Percentiles rank a stretch among this genome's conserved stretches.
Conservation (phyloP, 2,888 invertebrate genomes). For the Limnephilus auricula region DNA sequence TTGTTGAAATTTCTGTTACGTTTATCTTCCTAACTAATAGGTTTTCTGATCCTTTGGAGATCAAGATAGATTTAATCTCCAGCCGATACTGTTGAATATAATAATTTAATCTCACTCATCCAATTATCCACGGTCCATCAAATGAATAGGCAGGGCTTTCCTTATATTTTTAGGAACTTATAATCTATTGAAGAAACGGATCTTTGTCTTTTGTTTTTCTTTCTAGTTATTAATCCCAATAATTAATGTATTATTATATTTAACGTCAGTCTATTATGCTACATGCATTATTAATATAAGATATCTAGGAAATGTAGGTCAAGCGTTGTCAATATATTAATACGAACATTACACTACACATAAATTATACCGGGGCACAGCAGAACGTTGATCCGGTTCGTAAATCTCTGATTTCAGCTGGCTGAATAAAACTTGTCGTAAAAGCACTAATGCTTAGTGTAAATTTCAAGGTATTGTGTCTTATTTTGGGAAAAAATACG, state of each 20-base stretch:
- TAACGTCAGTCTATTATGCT: not conserved
- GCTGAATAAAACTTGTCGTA: not conserved
- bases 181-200: not conserved
- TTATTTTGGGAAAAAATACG: not conserved
- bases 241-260: not conserved
- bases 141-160: not conserved
- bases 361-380: too few species aligned
- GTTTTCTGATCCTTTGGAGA: not conserved
- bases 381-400: not conserved
- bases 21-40: not conserved
- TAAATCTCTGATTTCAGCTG: not conserved
- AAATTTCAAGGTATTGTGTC: not conserved
- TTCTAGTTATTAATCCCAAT: not conserved
- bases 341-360: not conserved
- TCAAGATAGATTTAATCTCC: slow-evolving; percentile 19
- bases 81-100: slow-evolving; percentile 8
- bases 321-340: not conserved
- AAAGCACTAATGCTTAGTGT: not conserved
- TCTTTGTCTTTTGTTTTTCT: not conserved
- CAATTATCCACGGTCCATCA: slow-evolving; percentile 18
- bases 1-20: not conserved
- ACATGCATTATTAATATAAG: too few species aligned
- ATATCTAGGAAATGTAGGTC: not conserved
- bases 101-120: slow-evolving; percentile 11
- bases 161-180: not conserved